Conservation (phyloP, 2,797 vertebrate genomes). For the Stomatorhinus walkeri region DNA sequence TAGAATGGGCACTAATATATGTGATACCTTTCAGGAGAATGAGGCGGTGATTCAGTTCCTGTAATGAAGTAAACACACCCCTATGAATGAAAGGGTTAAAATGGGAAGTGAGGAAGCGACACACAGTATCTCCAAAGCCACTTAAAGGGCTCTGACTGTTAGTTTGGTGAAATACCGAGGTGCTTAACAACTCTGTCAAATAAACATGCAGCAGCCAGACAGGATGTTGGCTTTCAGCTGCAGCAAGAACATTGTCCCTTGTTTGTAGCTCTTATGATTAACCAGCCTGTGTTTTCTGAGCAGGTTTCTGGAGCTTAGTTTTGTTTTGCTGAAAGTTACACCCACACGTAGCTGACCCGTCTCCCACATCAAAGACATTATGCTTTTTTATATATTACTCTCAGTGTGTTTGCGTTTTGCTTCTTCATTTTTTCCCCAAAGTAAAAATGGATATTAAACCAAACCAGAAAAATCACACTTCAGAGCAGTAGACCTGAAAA, state of each 20-base stretch:
- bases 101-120: not conserved
- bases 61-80: not conserved
- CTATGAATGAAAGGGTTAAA: not conserved
- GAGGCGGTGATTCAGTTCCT: not conserved
- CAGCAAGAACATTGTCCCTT: not conserved
- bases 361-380: not conserved
- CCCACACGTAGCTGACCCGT: not conserved
- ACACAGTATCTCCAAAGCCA: not conserved
- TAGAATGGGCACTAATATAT: not conserved
- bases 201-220: not conserved
- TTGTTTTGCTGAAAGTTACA: not conserved
- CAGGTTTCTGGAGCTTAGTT: not conserved
- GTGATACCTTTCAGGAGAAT: not conserved
- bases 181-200: not conserved
- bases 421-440: not conserved
- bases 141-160: not conserved
- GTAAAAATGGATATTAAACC: not conserved
- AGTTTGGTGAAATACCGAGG: conserved; percentile 1
- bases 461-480: not conserved
- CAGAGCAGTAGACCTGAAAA: not conserved
- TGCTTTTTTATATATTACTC: not conserved
- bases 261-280: not conserved
- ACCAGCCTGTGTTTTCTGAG: not conserved
- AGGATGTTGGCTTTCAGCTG: not conserved
- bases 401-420: not conserved